Evolutionary conservation across 1,140 invertebrate species (phyloP).

Genomic region (Grapholita molesta): DNA sequence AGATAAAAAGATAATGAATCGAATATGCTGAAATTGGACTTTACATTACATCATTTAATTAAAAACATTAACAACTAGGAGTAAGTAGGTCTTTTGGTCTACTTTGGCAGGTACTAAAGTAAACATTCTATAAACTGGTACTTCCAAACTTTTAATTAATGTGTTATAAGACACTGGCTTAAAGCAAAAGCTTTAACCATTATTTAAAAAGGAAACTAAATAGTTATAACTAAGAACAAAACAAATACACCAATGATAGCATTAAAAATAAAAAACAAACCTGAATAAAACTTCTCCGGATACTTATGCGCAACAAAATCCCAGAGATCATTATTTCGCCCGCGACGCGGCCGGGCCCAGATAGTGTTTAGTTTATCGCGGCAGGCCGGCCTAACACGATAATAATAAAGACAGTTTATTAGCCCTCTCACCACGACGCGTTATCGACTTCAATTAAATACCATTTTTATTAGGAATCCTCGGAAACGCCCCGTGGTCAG

Average conservation of each 20-base stretch:
- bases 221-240: background rate
- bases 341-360: slow-evolving; percentile 17
- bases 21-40: no score
- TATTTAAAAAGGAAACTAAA: background rate
- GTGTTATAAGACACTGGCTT: background rate
- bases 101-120: no score
- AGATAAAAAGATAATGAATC: no score
- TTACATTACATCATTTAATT: no score
- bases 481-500: slow-evolving; percentile 60
- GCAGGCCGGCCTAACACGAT: slow-evolving; percentile 56
- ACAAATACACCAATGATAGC: slow-evolving; percentile 2
- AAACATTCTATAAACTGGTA: background rate
- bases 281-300: background rate
- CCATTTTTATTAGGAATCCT: slow-evolving; percentile 73
- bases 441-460: slow-evolving; percentile 76
- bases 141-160: background rate
- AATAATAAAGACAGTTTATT: slow-evolving; percentile 76
- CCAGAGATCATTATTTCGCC: slow-evolving; percentile 36
- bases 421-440: slow-evolving; percentile 54
- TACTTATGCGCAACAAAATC: slow-evolving; percentile 24
- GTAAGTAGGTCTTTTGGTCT: no score
- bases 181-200: background rate
- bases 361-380: slow-evolving; percentile 58
- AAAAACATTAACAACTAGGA: no score
- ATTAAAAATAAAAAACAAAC: slow-evolving; percentile 9